Percentiles rank a stretch among this genome's conserved stretches.
Evolutionary conservation across 2,888 invertebrate species (phyloP).

Genomic region (Asteroscopus sphinx): DNA sequence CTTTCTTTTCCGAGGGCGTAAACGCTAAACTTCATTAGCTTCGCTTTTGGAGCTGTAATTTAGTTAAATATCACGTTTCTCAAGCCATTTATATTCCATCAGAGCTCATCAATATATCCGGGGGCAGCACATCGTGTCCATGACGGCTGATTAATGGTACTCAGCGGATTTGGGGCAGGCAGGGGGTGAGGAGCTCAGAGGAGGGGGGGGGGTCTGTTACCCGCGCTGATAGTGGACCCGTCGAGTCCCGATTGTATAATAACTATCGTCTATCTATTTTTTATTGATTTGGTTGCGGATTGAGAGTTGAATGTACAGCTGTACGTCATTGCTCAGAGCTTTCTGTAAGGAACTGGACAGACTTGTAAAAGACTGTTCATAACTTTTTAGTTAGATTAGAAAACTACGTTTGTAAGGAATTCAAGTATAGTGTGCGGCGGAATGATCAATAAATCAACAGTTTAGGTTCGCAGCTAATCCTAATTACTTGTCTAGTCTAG

Average conservation of each 20-base stretch:
- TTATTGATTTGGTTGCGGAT: conserved; percentile 46
- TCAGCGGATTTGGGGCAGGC: conserved; percentile 48
- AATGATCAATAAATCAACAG: too few species aligned
- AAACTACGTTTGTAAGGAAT: not conserved
- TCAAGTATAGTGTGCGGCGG: not conserved
- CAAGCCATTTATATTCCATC: conserved; percentile 59
- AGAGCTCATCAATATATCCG: conserved; percentile 60
- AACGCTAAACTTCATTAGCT: conserved; percentile 57
- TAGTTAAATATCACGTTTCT: conserved; percentile 61
- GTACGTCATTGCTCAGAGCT: conserved; percentile 34
- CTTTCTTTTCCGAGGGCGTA: conserved; percentile 46
- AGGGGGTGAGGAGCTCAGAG: conserved; percentile 26
- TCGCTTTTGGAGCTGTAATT: conserved; percentile 45
- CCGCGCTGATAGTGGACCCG: conserved; percentile 30
- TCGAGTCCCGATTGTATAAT: conserved; percentile 50
- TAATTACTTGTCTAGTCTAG: too few species aligned
- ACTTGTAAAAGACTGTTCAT: too few species aligned
- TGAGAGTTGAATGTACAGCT: conserved; percentile 25
- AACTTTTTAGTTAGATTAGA: too few species aligned
- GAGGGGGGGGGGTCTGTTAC: not conserved
- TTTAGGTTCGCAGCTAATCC: too few species aligned
- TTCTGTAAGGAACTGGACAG: conserved; percentile 21
- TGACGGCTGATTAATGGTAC: conserved; percentile 65
- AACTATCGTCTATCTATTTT: conserved; percentile 45
- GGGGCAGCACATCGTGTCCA: conserved; percentile 52